phyloP scores from a whole-genome alignment of 2,113 vertebrate species.

The Hystrix cristata region DNA sequence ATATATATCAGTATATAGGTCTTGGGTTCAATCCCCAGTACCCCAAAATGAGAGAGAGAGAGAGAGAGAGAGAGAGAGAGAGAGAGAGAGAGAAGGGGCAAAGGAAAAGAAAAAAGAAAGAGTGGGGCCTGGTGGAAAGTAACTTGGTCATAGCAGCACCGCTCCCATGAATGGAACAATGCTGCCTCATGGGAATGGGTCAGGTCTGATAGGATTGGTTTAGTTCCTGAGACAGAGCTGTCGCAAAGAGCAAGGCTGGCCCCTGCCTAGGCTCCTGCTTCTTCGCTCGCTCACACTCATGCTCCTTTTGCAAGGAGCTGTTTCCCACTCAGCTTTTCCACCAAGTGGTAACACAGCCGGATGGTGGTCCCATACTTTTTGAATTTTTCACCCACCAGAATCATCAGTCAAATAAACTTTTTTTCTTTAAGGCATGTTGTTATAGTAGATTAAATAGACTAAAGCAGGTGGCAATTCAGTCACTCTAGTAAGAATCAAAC shows the following conservation, averaged over 20 bases:
- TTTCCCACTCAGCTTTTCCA: neutral
- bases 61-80: neutral
- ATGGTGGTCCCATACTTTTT: neutral
- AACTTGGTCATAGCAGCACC: neutral
- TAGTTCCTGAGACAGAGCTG: too few species aligned
- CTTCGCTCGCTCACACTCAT: fast-evolving
- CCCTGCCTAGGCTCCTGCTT: too few species aligned
- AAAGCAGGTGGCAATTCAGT: neutral
- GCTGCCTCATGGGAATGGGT: too few species aligned
- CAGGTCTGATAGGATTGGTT: neutral
- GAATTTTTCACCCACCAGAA: neutral
- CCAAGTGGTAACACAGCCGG: neutral
- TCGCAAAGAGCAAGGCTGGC: too few species aligned
- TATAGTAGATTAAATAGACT: neutral
- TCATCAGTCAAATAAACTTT: too few species aligned
- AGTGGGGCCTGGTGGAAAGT: neutral
- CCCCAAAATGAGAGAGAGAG: neutral
- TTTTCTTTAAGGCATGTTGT: neutral
- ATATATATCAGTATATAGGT: neutral
- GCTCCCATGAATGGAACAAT: neutral
- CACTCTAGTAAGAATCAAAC: neutral
- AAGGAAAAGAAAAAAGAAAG: neutral
- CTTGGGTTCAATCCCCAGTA: too few species aligned
- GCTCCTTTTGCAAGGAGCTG: too few species aligned
- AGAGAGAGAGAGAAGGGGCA: neutral